Base-by-base conservation (phyloP, 2,888 invertebrate genomes). In the Dasypolia templi region DNA sequence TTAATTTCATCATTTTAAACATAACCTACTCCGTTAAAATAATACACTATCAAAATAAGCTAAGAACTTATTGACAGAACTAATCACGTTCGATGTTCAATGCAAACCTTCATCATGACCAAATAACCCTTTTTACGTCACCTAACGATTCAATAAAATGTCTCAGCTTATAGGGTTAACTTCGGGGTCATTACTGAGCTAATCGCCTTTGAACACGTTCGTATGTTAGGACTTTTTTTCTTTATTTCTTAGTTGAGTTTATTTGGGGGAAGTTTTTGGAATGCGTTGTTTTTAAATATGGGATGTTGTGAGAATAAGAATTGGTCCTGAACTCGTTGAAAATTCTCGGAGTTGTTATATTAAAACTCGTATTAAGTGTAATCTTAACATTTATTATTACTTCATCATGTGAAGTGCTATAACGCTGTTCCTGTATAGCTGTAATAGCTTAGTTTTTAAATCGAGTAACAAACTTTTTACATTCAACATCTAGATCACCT, bases 91-190 rank as follows among this genome's bases (percentile, higher is more conserved):
- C 77, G 61, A 79, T 67, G 72, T 77, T 39, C 63, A 17, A 59
- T 66, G 75, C 56, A 62, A 85, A 85, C 81, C 81, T 79, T 77
- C 79, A 77, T 85, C 85, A 75, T 67, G 49, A n/a, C 65, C 44
- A 72, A 71, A 70, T 63, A 78, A 77, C 81, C 83, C 83, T 75
- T 80, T 83, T 80, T 74, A 80, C 67, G 81, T 83, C 73, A 80
- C 71, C 58, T 58, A 81, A 77, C 71, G 79, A 77, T 81, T 78
- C 72, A 69, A 71, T 74, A 81, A 78, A 81, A 71, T 59, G 46
- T 68, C 74, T 64, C 72, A 59, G 72, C 58, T 78, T 71, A 69
- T 53, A 73, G 72, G 72, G 84, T 82, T 82, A 75, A 76, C 66
- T 69, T 53, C 39, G 56, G 53, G 42, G 42, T 79, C 83, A 75